phyloP scores from a whole-genome alignment of 2,888 invertebrate species.

The Poecilus cupreus region DNA sequence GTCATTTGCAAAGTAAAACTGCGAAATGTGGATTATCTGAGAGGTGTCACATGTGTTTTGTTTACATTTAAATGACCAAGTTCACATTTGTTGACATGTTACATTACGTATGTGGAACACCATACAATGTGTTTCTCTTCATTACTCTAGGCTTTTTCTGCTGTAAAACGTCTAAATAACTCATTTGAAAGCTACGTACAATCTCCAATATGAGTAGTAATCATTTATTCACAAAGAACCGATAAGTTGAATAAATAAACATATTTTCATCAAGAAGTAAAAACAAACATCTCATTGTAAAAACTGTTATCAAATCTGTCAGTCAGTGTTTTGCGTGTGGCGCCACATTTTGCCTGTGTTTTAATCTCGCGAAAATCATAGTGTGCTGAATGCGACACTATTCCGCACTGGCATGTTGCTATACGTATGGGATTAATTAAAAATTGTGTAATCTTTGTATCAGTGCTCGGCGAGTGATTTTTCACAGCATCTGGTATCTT shows the following conservation, averaged over 20 bases:
- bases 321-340: slow-evolving; percentile 47
- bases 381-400: background rate
- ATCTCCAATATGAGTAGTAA: background rate
- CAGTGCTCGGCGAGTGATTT: slow-evolving; percentile 29
- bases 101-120: slow-evolving; percentile 58
- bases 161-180: background rate
- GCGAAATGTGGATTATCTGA: background rate
- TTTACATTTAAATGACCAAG: slow-evolving; percentile 56
- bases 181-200: background rate
- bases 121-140: background rate
- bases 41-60: slow-evolving; percentile 57
- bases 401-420: slow-evolving; percentile 30
- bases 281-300: slow-evolving; percentile 17
- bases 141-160: slow-evolving; percentile 49
- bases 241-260: slow-evolving; percentile 17
- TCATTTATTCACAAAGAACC: slow-evolving; percentile 9
- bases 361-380: slow-evolving; percentile 39
- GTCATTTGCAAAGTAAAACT: slow-evolving; percentile 16
- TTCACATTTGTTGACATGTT: slow-evolving; percentile 60
- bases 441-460: slow-evolving; percentile 53
- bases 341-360: background rate
- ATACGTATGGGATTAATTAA: slow-evolving; percentile 55
- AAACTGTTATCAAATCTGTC: slow-evolving; percentile 40
- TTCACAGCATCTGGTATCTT: slow-evolving; percentile 41
- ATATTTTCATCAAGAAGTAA: background rate